A percentile compares a stretch with the other conserved stretches of the same genome.
These are phyloP conservation scores for Drosophila ercepeae DNA, from an alignment of 1,140 invertebrate species.

Conservation along the genomic window DNA sequence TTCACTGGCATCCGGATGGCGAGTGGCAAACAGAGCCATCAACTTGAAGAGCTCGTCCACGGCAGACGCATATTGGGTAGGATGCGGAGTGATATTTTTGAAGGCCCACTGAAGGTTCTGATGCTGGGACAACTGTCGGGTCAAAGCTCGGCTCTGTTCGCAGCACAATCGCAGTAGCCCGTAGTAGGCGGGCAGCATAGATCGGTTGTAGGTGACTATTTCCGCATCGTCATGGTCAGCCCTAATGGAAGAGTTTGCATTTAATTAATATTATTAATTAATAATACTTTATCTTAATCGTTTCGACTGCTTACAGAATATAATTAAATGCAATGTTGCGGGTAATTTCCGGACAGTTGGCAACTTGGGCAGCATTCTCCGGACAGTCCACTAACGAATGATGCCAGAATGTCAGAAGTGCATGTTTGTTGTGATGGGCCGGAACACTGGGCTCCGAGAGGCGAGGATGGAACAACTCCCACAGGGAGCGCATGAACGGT, in stretches of 20 bases:
- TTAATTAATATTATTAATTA: not conserved
- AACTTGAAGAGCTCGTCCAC: conserved; percentile 96
- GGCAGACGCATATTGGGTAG: conserved; percentile 94
- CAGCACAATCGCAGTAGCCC: conserved; percentile 95
- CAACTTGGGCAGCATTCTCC: conserved; percentile 94
- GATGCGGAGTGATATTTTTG: conserved; percentile 97
- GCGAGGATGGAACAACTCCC: conserved; percentile 97
- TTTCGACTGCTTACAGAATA: conserved; percentile 90
- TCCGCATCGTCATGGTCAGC: conserved; percentile 98
- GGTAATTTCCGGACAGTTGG: conserved; percentile 90
- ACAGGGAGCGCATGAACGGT: conserved; percentile 94
- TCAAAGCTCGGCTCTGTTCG: conserved; percentile 92
- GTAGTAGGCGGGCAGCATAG: conserved; percentile 97
- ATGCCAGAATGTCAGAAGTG: conserved; percentile 96
- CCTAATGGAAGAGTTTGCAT: conserved; percentile 83
- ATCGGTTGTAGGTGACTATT: conserved; percentile 95
- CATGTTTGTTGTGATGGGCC: conserved; percentile 97
- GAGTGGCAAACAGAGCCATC: conserved; percentile 92
- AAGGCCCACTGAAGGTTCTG: conserved; percentile 98
- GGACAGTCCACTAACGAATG: conserved; percentile 95
- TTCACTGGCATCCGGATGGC: conserved; percentile 90
- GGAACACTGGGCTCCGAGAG: conserved; percentile 97
- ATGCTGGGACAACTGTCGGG: conserved; percentile 93
- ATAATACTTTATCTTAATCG: not conserved
- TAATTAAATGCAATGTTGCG: conserved; percentile 98